Base-by-base conservation (phyloP, 2,888 invertebrate species). In the Hedychridium roseum region DNA sequence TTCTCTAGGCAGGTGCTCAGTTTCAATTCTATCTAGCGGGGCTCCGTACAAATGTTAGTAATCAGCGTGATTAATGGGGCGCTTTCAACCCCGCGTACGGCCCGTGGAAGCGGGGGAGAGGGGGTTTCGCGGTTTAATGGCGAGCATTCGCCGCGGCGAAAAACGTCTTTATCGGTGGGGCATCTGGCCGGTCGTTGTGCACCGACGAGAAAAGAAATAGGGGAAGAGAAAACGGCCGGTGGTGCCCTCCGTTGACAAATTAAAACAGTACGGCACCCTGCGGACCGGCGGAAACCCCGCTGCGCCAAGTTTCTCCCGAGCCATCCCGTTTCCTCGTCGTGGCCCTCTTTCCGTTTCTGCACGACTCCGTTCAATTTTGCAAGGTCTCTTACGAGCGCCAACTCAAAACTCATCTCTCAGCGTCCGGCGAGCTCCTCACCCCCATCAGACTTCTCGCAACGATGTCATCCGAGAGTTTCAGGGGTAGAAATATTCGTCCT, bases 181-280 rank as follows among this genome's bases (percentile, higher is more conserved):
- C 32, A 47, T 31, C 34, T 14, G 27, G 27, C 3, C 6, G 15
- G 17, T 17, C 31, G 12, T 34, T 2, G 3, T n/a, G 14, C 12
- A 17, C 48, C 38, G 16, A 28, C 36, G n/a, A n/a, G n/a, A n/a
- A n/a, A n/a, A n/a, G n/a, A n/a, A n/a, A n/a, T n/a, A n/a, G n/a
- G n/a, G n/a, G n/a, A n/a, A n/a, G n/a, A n/a, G n/a, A 50, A 53
- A 50, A 50, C 45, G 42, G 5, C 17, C 30, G n/a, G 34, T 6
- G 9, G 5, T 16, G 17, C 20, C 17, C 38, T 5, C 37, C 39
- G 45, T 51, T 54, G 54, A 54, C 54, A 54, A 54, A 54, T 54
- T 54, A 54, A 54, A 47, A 51, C 51, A 54, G 51, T 47, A 47
- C 30, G 47, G 45, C 43, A 31, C 26, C 53, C 40, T 15, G 50